phyloP scores from a whole-genome alignment of 2,888 invertebrate species.

The Phania funesta region DNA sequence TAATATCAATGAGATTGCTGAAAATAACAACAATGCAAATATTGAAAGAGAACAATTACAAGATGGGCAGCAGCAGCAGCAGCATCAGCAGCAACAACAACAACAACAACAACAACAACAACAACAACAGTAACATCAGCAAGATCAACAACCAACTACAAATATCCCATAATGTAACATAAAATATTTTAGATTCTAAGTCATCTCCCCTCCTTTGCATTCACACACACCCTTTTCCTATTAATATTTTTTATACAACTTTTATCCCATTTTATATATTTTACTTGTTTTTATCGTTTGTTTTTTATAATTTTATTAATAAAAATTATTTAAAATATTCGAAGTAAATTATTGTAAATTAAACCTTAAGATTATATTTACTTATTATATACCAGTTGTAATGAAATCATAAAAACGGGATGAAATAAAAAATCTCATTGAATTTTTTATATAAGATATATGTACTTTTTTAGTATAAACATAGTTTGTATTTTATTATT shows the following conservation, averaged over 20 bases:
- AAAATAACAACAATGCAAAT: constrained; percentile 79
- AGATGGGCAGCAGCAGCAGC: constrained; percentile 68
- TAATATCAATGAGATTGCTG: constrained; percentile 79
- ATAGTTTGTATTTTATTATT: constrained; percentile 41
- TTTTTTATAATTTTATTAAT: constrained; percentile 59
- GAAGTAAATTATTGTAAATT: constrained; percentile 56
- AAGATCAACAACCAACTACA: constrained; percentile 52
- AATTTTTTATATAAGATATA: too few relatives aligned
- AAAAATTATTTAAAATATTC: constrained; percentile 56
- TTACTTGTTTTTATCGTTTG: not conserved
- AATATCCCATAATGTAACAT: constrained; percentile 56
- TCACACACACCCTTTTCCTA: not conserved
- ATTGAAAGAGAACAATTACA: constrained; percentile 77
- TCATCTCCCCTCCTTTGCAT: constrained; percentile 35
- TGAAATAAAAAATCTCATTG: too few relatives aligned
- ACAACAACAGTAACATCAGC: constrained; percentile 44
- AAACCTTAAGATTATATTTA: not conserved
- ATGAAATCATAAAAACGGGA: too few relatives aligned
- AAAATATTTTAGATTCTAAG: constrained; percentile 50
- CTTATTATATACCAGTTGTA: not conserved
- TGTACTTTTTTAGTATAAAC: too few relatives aligned
- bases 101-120: constrained; percentile 73
- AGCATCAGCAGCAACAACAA: constrained; percentile 49
- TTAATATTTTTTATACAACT: constrained; percentile 9
- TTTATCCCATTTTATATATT: not conserved